Evolutionary conservation across 2,113 vertebrate species (phyloP), one percentile per base, ranked within the genome.

Genomic region (Lonchura striata): DNA sequence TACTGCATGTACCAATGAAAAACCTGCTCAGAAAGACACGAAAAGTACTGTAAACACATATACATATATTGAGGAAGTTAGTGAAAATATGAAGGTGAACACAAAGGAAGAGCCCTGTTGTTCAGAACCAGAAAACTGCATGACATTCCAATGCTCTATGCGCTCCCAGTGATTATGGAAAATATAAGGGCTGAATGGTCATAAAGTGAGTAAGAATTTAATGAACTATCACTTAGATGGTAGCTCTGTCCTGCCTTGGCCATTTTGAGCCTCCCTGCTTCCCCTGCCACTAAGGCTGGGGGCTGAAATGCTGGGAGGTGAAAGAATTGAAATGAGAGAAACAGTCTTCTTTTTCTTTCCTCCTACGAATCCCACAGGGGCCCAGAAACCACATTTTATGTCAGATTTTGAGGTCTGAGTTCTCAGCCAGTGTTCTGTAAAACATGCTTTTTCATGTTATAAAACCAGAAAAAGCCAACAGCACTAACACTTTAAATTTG

Each of bases 371-470:
- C n/a, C n/a, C 44, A 31, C 21, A 69, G 71, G 23, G 30, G 18
- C 30, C 41, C 78, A 82, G 65, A 95, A 92, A 54, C 25, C 57
- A 77, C 57, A 59, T 65, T 79, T 94, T 76, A 61, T 89, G 91
- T 85, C 87, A 80, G 75, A 90, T 85, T 86, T 82, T 85, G 90
- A 87, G 66, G 23, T n/a, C 27, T 91, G 65, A 71, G n/a, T 72
- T 87, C 46, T 87, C 84, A 66, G 70, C 3, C 70, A 85, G 21
- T 47, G 33, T 25, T 82, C 74, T 54, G 50, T 76, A 85, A 92
- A 94, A 94, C 66, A 91, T 42, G 63, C 7, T 61, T 94, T 87
- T 87, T 94, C 76, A 46, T 84, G 44, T 80, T 86, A 63, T 65
- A 80, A 91, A 90, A 77, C 10, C 25, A 91, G 42, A 87, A 80